Percentiles rank a stretch among this genome's conserved stretches.
These are phyloP conservation scores for Caenorhabditis japonica DNA, from an alignment of 2,888 invertebrate species.

Conservation along the genomic window DNA sequence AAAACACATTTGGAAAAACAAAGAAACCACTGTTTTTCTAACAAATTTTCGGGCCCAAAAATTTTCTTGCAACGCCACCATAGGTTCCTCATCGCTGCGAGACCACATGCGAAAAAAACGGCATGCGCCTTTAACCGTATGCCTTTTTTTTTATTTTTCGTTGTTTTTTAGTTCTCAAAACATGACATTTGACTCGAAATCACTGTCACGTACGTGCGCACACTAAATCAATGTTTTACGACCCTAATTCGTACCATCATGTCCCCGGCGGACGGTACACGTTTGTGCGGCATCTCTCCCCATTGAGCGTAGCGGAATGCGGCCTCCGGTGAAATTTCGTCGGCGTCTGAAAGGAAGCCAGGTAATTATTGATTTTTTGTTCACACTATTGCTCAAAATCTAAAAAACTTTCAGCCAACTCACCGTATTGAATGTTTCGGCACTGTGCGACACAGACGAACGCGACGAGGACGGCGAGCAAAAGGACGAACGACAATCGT, in stretches of 20 bases:
- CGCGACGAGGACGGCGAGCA: slow-evolving; percentile 37
- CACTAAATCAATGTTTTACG: too few species aligned
- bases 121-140: too few species aligned
- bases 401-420: neutral
- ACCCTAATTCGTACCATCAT: slow-evolving; percentile 36
- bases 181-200: too few species aligned
- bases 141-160: too few species aligned
- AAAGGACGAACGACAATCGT: slow-evolving; percentile 27
- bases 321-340: slow-evolving; percentile 36
- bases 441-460: slow-evolving; percentile 32
- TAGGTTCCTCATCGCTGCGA: too few species aligned
- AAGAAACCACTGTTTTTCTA: too few species aligned
- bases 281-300: slow-evolving; percentile 49
- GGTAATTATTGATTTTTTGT: neutral
- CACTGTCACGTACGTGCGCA: too few species aligned
- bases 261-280: slow-evolving; percentile 50
- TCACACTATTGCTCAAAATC: neutral
- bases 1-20: too few species aligned
- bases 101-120: too few species aligned
- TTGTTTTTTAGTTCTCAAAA: too few species aligned
- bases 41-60: too few species aligned
- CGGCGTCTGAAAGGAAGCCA: slow-evolving; percentile 20
- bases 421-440: slow-evolving; percentile 46
- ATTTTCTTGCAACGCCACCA: too few species aligned
- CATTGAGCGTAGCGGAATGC: slow-evolving; percentile 48